These are phyloP conservation scores for Phoebastria nigripes DNA, from an alignment of 2,797 vertebrate genomes.

Conservation along the genomic window DNA sequence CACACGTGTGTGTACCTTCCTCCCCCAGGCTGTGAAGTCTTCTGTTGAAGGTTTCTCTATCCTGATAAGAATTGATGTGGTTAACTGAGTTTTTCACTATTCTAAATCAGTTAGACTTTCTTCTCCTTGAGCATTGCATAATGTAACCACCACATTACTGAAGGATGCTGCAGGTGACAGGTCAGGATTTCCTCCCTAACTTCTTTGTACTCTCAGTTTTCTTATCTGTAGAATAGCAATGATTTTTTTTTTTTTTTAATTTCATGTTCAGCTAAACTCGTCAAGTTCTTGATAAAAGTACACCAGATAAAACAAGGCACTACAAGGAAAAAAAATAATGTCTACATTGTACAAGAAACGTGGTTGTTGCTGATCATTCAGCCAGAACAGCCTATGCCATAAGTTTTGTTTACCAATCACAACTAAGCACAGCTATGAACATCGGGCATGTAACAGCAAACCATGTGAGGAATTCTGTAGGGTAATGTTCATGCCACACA, in stretches of 20 bases:
- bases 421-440: neutral
- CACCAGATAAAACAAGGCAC: neutral
- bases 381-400: neutral
- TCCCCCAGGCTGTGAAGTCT: neutral
- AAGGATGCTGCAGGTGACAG: neutral
- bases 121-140: neutral
- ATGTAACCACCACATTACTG: neutral
- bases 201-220: neutral
- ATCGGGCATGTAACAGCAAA: neutral
- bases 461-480: neutral
- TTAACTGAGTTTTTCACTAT: neutral
- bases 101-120: neutral
- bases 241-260: neutral
- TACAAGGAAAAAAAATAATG: neutral
- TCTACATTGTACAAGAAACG: neutral
- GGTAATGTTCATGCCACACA: neutral
- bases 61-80: neutral
- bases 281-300: neutral
- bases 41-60: neutral
- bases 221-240: neutral
- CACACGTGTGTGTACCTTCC: fast-evolving
- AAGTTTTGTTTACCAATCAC: neutral
- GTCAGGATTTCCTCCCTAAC: neutral
- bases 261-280: neutral
- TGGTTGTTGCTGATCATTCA: neutral